Base-by-base conservation (phyloP, 1,140 invertebrate species). In the Arctopsyche grandis region DNA sequence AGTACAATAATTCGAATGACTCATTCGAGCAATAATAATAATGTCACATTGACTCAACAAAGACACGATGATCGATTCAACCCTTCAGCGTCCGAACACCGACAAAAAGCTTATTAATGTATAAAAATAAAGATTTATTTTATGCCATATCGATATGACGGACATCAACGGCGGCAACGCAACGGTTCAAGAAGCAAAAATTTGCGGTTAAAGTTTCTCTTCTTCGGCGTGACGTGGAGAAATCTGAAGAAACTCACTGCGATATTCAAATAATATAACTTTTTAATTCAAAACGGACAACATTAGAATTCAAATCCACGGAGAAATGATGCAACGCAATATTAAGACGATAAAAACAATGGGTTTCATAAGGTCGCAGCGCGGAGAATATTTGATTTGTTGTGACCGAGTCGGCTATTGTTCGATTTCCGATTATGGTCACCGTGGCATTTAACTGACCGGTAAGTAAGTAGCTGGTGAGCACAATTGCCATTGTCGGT, bases 151-250 rank as follows among this genome's bases (percentile, higher is more conserved):
- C 29, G 29, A 38, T 38, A 38, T 38, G 29, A 38, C 7, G 29
- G 29, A 38, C 29, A 38, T 1, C 29, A 38, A 38, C 29, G 7
- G 7, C 29, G 7, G 7, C 29, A 7, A 7, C 7, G 29, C 29
- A 38, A 38, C 29, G 29, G 29, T 38, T 38, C 29, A 38, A 1
- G 29, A 38, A 38, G 29, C 29, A 38, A 26, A 66, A 52, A 24
- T 56, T 56, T 74, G 71, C 71, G 71, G 71, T 74, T 74, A 56
- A 52, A 74, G 71, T 74, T 74, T 74, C 71, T 21, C 71, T 22
- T 52, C 44, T 56, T 52, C 69, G 29, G 10, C 16, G 22, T 48
- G 19, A 29, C 19, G 69, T 16, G 24, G 71, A 56, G 71, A 74
- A 74, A 74, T 46, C 48, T 29, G 38, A 48, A 74, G 71, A 74